Base-by-base conservation (phyloP, 2,113 vertebrate species). In the Pteruthius melanotis region DNA sequence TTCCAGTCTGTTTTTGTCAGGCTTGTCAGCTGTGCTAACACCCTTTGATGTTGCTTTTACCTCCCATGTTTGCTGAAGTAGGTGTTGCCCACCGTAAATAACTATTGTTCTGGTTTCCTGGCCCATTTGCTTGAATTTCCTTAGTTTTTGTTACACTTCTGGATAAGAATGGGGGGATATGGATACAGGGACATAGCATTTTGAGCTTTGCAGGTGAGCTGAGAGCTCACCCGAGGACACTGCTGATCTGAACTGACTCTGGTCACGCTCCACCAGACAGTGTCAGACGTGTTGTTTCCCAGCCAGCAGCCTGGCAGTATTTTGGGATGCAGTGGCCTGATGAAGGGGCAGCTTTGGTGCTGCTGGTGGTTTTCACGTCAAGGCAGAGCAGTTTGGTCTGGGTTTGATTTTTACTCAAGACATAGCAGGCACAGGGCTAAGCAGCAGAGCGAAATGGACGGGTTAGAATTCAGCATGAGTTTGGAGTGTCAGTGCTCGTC, bases 1-100 rank as follows among this genome's bases (percentile, higher is more conserved):
- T 83, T 80, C 76, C 72, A 72, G 71, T 56, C 72, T 13, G 21
- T 8, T 9, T 89, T 90, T 87, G n/a, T 56, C 37, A 85, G 63
- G 19, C 50, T 84, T 50, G 37, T 80, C 94, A 91, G 93, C 87
- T 96, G 93, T 78, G 56, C 79, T 93, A 91, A 93, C 79, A 72
- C 37, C 37, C 85, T 93, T 95, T 94, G 84, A 93, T 93, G 82
- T 45, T 74, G 71, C 71, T 74, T 81, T 85, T 83, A 37, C 52
- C 75, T 88, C 71, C 17, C 80, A 0, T 45, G 37, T 88, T 95
- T 89, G 68, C 86, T 87, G 52, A 28, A 87, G 13, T 88, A 94
- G 93, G 89, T 96, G 94, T 52, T 92, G 47, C 53, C 59, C 26
- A 15, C 26, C 56, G 28, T 90, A 91, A 94, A 86, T 77, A 94